Conservation (phyloP, 2,888 invertebrate species). For the Amiota communis region DNA sequence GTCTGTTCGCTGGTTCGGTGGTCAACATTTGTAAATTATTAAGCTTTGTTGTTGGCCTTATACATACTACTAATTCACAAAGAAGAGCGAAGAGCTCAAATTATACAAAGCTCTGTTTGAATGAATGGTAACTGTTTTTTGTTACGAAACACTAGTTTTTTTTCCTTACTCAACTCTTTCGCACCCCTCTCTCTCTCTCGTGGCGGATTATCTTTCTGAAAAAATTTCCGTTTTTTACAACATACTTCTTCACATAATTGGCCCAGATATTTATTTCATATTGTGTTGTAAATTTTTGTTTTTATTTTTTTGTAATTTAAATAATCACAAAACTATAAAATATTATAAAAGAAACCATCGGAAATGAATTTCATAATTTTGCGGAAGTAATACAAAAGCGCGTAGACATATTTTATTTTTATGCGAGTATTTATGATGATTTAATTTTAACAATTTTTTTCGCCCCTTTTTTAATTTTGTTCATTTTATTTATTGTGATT, state of each 20-base stretch:
- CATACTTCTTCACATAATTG: slow-evolving; percentile 58
- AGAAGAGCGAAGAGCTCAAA: slow-evolving; percentile 15
- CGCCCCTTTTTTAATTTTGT: slow-evolving; percentile 8
- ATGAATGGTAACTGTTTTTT: slow-evolving; percentile 44
- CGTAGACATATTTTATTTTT: not conserved
- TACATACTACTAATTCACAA: slow-evolving; percentile 52
- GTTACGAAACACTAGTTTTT: slow-evolving; percentile 60
- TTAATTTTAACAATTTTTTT: slow-evolving; percentile 1
- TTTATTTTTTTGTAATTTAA: slow-evolving; percentile 38
- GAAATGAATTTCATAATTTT: slow-evolving; percentile 44
- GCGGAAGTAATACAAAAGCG: slow-evolving; percentile 15
- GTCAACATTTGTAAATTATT: slow-evolving; percentile 11
- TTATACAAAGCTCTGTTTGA: not conserved
- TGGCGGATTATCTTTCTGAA: not conserved
- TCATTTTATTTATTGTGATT: not conserved
- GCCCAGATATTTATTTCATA: slow-evolving; percentile 49
- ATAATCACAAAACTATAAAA: slow-evolving; percentile 36
- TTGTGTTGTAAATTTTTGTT: not conserved
- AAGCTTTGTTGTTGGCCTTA: slow-evolving; percentile 34
- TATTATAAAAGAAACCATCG: slow-evolving; percentile 39
- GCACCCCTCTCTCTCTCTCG: not conserved
- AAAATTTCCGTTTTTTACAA: slow-evolving; percentile 24
- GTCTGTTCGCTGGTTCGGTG: not conserved
- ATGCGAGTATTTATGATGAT: not conserved
- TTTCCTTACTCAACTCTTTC: no score